Evolutionary conservation across 2,113 vertebrate genomes (phyloP), one percentile per base, ranked within the genome.

Genomic region (Tetraodon nigroviridis): DNA sequence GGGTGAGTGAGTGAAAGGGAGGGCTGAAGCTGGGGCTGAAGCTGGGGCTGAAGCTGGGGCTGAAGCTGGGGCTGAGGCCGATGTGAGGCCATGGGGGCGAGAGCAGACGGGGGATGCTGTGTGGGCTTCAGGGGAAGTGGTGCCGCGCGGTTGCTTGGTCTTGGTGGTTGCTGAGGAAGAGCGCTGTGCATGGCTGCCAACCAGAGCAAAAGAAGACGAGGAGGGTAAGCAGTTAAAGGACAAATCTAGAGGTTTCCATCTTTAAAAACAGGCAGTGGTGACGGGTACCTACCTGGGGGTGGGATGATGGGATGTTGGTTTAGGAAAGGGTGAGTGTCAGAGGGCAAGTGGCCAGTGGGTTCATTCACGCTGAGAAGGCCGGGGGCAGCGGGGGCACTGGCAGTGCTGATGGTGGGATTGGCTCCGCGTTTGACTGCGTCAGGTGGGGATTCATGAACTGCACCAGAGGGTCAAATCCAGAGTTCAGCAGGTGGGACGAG

Each of bases 81-180:
- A n/a, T 4, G 75, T 71, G n/a, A 32, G 82, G 72, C 17, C 17
- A 69, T 48, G 29, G 76, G 20, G 7, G 78, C 61, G 1, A 76
- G 73, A 0, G 72, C 65, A 20, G 79, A 58, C 22, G 78, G 67
- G 20, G 91, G 89, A 5, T 90, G 91, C 32, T 91, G 92, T 1
- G 86, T 3, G 1, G 90, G 84, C 80, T 94, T 95, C 3, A 91
- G 90, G 42, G 93, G 94, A 17, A 94, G 90, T 17, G 94, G 88
- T 0, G 94, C 93, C 0, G 93, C 94, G 19, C 93, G 89, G 84
- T 92, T 91, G 56, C 92, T 95, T n/a, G 94, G 94, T 63, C 94
- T 86, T 0, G 94, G 93, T 6, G 94, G 94, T 82, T 95, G 94
- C 83, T 94, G 94, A 64, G 94, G 94, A 79, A 97, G 89, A 61